Conservation (phyloP, 1,140 invertebrate genomes). For the Trigoniulus corallinus region DNA sequence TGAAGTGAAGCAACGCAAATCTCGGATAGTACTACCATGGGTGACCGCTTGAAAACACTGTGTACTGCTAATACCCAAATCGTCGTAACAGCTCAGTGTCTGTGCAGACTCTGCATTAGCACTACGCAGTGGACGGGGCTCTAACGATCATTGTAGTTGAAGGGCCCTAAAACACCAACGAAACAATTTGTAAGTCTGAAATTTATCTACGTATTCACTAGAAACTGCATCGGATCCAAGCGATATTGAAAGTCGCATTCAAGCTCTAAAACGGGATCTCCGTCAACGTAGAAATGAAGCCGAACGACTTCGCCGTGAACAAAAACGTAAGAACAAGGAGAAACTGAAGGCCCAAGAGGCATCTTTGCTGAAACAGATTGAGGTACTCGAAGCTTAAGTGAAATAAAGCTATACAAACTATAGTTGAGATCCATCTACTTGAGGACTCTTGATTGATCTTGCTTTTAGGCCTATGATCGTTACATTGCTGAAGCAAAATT, state of each 20-base stretch:
- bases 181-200: background rate
- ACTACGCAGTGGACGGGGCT: too few relatives aligned
- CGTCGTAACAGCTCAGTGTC: too few relatives aligned
- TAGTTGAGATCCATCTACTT: background rate
- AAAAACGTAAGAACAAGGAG: slow-evolving; percentile 29
- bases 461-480: slow-evolving; percentile 29
- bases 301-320: slow-evolving; percentile 30
- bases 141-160: too few relatives aligned
- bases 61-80: too few relatives aligned
- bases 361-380: slow-evolving; percentile 34
- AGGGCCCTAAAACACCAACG: too few relatives aligned
- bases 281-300: slow-evolving; percentile 30
- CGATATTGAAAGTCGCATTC: slow-evolving; percentile 33
- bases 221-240: slow-evolving; percentile 35
- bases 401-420: background rate
- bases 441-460: background rate
- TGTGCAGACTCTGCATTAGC: too few relatives aligned
- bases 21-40: too few relatives aligned
- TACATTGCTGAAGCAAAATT: slow-evolving; percentile 30
- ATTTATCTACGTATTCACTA: slow-evolving; percentile 9
- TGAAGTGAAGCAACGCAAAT: too few relatives aligned
- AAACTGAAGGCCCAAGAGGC: slow-evolving; percentile 32
- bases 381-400: slow-evolving; percentile 21
- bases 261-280: slow-evolving; percentile 32
- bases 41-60: too few relatives aligned